Base-by-base conservation (phyloP, 2,797 vertebrate genomes). In the Erithacus rubecula region DNA sequence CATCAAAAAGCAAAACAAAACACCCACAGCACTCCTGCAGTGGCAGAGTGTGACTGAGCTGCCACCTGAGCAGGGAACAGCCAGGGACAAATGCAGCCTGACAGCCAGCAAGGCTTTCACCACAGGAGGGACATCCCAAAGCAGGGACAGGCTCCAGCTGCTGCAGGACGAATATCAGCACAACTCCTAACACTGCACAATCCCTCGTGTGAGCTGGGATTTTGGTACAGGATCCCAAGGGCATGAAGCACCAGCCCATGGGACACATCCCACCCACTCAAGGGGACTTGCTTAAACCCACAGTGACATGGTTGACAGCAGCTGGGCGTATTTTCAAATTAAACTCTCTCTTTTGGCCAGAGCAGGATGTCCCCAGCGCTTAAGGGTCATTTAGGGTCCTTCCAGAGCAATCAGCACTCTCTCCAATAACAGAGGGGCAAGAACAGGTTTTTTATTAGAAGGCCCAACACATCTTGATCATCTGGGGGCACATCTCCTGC, bases 291-390 rank as follows among this genome's bases (percentile, higher is more conserved):
- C 46, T 69, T 36, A 65, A 90, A 44, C 39, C 17, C 78, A 56
- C 58, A 41, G 32, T 5, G 0, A 24, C 26, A 12, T 0, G 2
- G 37, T 1, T 2, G 0, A 36, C 80, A 77, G 47, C 1, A 0
- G 10, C 34, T 4, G 0, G 52, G 34, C 3, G 0, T 5, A n/a
- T 75, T 75, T 63, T 46, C 58, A 67, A 74, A 63, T 23, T 29
- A 12, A 77, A 46, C 18, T 52, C 32, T 71, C 26, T 68, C 51
- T 55, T 67, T 56, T 12, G 12, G 26, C 41, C 58, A 49, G 41
- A 83, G 41, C 34, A 63, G 26, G 34, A 36, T 44, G 29, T 52
- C 32, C 16, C n/a, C 47, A 63, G 1, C 39, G 52, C 18, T 20
- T 9, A 21, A 18, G 3, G 1, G 46, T 44, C 56, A 43, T 14